phyloP scores from a whole-genome alignment of 1,140 invertebrate genomes.

The Leptestheria dahalacensis region DNA sequence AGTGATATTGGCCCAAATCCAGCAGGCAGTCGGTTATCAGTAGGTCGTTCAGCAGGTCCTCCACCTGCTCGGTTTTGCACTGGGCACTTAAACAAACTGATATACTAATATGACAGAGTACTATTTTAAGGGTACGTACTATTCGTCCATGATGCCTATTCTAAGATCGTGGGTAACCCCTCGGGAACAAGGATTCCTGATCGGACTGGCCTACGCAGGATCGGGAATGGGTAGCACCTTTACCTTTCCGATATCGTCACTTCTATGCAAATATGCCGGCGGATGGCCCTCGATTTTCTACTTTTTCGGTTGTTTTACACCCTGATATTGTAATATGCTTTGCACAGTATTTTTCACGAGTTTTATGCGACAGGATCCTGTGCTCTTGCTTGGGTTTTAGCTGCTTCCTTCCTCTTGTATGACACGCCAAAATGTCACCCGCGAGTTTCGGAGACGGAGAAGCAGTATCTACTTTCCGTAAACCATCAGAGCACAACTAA shows the following conservation, averaged over 20 bases:
- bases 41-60: too few species aligned
- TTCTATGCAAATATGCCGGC: conserved; percentile 28
- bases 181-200: conserved; percentile 9
- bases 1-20: too few species aligned
- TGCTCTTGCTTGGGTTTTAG: not conserved
- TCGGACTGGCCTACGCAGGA: conserved; percentile 30
- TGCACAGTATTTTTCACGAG: not conserved
- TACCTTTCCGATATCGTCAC: conserved; percentile 28
- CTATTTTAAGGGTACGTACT: conserved; percentile 32
- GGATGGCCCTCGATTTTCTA: conserved; percentile 33
- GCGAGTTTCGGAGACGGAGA: not conserved
- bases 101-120: not conserved
- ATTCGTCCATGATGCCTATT: conserved; percentile 38
- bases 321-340: too few species aligned
- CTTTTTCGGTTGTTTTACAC: conserved; percentile 18
- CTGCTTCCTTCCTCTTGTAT: not conserved
- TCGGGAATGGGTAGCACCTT: conserved; percentile 26
- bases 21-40: too few species aligned
- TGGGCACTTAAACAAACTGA: not conserved
- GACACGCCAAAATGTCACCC: not conserved
- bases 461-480: not conserved
- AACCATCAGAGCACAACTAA: not conserved
- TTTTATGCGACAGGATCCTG: not conserved
- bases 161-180: conserved; percentile 34
- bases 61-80: too few species aligned